Evolutionary conservation across 2,113 vertebrate species (phyloP), one percentile per base, ranked within the genome.

Genomic region (Petrocephalus zakoni): DNA sequence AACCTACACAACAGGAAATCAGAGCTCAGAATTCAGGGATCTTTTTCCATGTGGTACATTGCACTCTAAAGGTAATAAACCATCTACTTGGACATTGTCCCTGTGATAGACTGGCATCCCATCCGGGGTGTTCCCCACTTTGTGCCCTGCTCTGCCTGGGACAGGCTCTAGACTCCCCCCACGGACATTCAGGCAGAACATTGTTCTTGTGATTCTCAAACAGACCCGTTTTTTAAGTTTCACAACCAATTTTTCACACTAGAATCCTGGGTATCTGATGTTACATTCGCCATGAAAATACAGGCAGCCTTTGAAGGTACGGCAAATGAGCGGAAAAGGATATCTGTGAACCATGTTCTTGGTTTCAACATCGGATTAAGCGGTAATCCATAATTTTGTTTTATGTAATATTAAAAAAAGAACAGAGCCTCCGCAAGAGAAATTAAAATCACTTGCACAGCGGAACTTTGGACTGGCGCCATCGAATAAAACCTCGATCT

Each of bases 361-460:
- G 13, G 68, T 72, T 37, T 17, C 13, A 78, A 1, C 15, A 29
- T 34, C 25, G 46, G 22, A 52, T 84, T 85, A 34, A 42, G 22
- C 49, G n/a, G 11, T 85, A 85, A 85, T 85, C 46, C 47, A 51
- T 85, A 52, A 85, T 52, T 85, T 85, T 52, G 82, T 51, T 52
- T 85, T 85, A 85, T 51, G 46, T 25, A 51, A 85, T 52, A 85
- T 51, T 51, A 51, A 85, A 49, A 85, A 83, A 52, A 52, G 49
- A 21, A 9, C 47, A 51, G 82, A 85, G 9, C 46, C 47, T 85
- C 49, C 46, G n/a, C n/a, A 85, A 85, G 29, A 85, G n/a, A 85
- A 85, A 83, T 83, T 9, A 83, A 83, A 85, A 47, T 84, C 13
- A 25, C 19, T 51, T 25, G 49, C 22, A 49, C 7, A 84, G 47